phyloP scores from a whole-genome alignment of 2,888 invertebrate species.

The Calliscelio sp. region DNA sequence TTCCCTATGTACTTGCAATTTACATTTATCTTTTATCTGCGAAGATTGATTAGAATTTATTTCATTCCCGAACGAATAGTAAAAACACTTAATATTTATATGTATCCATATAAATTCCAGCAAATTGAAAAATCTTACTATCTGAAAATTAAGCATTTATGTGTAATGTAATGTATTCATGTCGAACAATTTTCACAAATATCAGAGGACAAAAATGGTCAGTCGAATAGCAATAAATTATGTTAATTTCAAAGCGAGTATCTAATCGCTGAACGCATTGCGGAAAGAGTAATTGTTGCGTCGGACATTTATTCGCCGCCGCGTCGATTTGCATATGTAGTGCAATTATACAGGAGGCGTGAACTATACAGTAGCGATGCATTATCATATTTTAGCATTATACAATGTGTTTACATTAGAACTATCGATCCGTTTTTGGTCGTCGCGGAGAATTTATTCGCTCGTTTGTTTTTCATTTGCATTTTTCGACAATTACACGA shows the following conservation, averaged over 20 bases:
- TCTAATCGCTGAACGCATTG: slow-evolving; percentile 33
- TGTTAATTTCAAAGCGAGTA: slow-evolving; percentile 40
- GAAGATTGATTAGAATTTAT: no score
- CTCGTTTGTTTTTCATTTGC: slow-evolving; percentile 14
- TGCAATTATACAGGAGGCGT: slow-evolving; percentile 56
- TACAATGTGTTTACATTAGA: slow-evolving; percentile 41
- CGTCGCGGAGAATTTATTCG: not conserved
- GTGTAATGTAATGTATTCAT: not conserved
- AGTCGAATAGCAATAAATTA: slow-evolving; percentile 13
- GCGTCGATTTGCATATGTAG: slow-evolving; percentile 35
- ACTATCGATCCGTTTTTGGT: slow-evolving; percentile 16
- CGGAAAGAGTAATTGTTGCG: slow-evolving; percentile 51
- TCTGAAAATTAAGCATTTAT: no score
- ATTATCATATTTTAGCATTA: slow-evolving; percentile 59
- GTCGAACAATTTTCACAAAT: not conserved
- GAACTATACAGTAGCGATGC: slow-evolving; percentile 41
- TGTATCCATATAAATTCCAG: no score
- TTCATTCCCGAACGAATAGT: no score
- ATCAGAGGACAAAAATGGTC: slow-evolving; percentile 1
- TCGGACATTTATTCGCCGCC: slow-evolving; percentile 38
- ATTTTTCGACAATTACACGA: no score
- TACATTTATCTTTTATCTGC: no score
- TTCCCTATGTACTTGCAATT: no score
- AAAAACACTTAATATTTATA: no score
- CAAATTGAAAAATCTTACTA: no score